Evolutionary conservation across 2,113 vertebrate species (phyloP), one percentile per base, ranked within the genome.

Genomic region (Benitochromis conjunctus): DNA sequence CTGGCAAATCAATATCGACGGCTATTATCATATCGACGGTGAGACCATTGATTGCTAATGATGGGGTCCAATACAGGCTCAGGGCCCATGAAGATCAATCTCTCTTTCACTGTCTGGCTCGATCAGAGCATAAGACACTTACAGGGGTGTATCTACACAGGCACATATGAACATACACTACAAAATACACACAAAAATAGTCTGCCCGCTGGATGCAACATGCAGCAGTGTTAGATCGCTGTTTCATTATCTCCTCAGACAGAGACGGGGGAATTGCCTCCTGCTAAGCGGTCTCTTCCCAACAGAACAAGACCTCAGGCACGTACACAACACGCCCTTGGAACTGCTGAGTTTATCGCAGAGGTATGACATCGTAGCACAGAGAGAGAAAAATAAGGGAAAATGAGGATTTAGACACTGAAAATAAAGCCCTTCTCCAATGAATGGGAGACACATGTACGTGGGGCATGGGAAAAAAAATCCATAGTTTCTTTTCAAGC

Each of bases 181-280:
- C 55, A 31, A 85, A 62, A 78, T 29, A 81, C 60, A 82, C 79
- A 76, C 77, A 55, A 31, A 69, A 38, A 83, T 19, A 12, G 48
- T 77, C 54, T 74, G 57, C 48, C 7, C 14, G 24, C n/a, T 87
- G 86, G 86, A 84, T 76, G 71, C 86, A 85, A 80, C 62, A 83
- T 83, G 43, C 82, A 64, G 71, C 55, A 60, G 29, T 16, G 79
- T 66, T 80, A 38, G 77, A 86, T 71, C 13, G 9, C 31, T 16
- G 66, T 71, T 89, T 88, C 86, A 92, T 94, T 93, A 93, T 93
- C 90, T 90, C 86, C 51, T 93, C 89, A 94, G 56, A 88, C 16
- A 53, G 24, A 89, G 92, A 91, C 86, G 87, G 69, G 78, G 78
- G 82, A 94, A 90, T 43, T 86, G 83, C 69, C 86, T 92, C 84